Evolutionary conservation across 1,140 invertebrate species (phyloP).

Genomic region (Brachionus sp.): DNA sequence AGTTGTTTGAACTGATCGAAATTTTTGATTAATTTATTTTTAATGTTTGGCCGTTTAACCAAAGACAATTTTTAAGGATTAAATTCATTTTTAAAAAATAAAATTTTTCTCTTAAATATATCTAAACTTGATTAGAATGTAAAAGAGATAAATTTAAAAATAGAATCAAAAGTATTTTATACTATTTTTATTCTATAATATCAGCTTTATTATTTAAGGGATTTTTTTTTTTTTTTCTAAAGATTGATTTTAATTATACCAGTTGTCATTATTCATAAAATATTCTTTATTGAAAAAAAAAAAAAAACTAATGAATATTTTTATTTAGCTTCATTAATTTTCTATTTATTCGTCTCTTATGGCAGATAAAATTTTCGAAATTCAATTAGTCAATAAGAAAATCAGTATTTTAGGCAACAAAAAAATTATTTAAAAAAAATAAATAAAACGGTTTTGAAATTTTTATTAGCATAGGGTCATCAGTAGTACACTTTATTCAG

Average conservation of each 20-base stretch:
- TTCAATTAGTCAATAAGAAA: no score
- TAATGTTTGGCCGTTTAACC: no score
- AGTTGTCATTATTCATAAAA: background rate
- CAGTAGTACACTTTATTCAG: background rate
- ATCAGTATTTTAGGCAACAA: background rate
- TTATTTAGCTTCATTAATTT: background rate
- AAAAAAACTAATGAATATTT: background rate
- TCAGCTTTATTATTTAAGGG: background rate
- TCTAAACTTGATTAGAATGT: no score
- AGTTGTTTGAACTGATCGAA: no score
- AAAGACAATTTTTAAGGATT: no score
- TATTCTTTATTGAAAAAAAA: background rate
- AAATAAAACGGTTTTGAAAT: background rate
- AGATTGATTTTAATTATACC: background rate
- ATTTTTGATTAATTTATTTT: no score
- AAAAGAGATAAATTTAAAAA: no score
- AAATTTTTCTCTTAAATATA: no score
- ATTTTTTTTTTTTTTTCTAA: background rate
- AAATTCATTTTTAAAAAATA: no score
- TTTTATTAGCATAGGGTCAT: background rate
- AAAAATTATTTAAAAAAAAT: background rate
- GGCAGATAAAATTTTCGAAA: background rate
- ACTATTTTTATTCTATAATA: background rate
- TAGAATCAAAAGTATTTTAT: no score
- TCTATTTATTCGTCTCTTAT: background rate